phyloP scores from a whole-genome alignment of 2,888 invertebrate species.

The Zaprionus lineosus region DNA sequence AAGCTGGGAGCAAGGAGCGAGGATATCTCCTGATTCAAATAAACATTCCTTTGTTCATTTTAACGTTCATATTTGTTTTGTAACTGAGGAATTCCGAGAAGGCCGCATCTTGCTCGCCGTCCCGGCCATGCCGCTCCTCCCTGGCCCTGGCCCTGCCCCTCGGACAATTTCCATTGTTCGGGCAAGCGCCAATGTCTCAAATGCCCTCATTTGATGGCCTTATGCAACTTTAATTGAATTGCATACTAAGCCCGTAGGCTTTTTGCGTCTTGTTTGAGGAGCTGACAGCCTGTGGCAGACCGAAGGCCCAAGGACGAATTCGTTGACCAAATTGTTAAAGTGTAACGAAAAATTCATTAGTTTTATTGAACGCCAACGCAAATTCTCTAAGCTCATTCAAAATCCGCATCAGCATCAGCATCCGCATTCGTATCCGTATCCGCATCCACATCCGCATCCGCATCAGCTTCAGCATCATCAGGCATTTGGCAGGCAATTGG shows the following conservation, averaged over 20 bases:
- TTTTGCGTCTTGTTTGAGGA: slow-evolving; percentile 28
- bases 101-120: neutral
- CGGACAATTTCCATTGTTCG: slow-evolving; percentile 16
- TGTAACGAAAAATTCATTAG: slow-evolving; percentile 45
- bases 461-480: slow-evolving; percentile 26
- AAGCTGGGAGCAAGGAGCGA: too few species aligned
- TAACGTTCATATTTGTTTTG: neutral
- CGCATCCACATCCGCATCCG: too few species aligned
- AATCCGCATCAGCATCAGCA: too few species aligned
- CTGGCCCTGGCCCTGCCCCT: neutral
- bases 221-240: slow-evolving; percentile 75
- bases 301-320: slow-evolving; percentile 7
- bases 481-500: slow-evolving; percentile 16
- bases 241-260: slow-evolving; percentile 61
- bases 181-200: too few species aligned
- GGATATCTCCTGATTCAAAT: neutral
- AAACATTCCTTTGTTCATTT: neutral
- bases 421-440: too few species aligned
- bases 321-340: neutral
- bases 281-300: slow-evolving; percentile 42
- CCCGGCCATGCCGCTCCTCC: slow-evolving; percentile 13
- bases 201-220: slow-evolving; percentile 47
- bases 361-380: slow-evolving; percentile 42
- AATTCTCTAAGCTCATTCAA: too few species aligned
- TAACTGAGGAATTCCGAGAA: neutral